Conservation (phyloP, 2,888 invertebrate species). For the Pardosa pseudoannulata region DNA sequence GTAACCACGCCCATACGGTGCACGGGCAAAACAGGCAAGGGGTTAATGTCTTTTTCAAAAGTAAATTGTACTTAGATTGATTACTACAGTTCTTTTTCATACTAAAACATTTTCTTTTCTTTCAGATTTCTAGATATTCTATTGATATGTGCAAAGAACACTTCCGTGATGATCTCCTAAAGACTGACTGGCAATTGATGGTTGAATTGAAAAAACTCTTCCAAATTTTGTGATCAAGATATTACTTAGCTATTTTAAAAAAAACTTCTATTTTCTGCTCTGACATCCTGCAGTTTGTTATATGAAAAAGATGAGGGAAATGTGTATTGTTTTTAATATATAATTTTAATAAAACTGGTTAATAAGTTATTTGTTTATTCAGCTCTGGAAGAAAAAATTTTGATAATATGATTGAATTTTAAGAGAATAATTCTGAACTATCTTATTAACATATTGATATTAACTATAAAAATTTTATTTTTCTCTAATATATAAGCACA, state of each 20-base stretch:
- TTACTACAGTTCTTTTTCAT: too few relatives aligned
- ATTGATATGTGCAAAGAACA: slow-evolving; percentile 99
- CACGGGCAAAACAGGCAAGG: too few relatives aligned
- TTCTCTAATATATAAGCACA: neutral
- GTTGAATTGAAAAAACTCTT: slow-evolving; percentile 98
- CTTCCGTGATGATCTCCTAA: slow-evolving; percentile 97
- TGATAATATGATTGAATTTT: neutral
- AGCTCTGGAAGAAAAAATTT: neutral
- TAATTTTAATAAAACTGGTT: slow-evolving; percentile 16
- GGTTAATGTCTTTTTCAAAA: too few relatives aligned
- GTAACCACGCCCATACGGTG: too few relatives aligned
- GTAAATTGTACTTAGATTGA: too few relatives aligned
- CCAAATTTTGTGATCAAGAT: slow-evolving; percentile 85
- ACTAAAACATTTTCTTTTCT: too few relatives aligned
- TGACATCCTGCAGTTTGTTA: slow-evolving; percentile 20
- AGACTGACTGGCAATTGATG: slow-evolving; percentile 98
- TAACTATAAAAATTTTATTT: neutral
- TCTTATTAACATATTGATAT: neutral
- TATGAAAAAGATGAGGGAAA: neutral
- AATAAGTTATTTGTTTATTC: neutral
- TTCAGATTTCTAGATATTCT: slow-evolving; percentile 96
- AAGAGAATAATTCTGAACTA: neutral
- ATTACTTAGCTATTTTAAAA: slow-evolving; percentile 55
- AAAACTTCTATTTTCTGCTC: neutral
- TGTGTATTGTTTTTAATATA: slow-evolving; percentile 8